These are phyloP conservation scores for Dallia pectoralis DNA, from an alignment of 2,797 vertebrate species.

Conservation along the genomic window DNA sequence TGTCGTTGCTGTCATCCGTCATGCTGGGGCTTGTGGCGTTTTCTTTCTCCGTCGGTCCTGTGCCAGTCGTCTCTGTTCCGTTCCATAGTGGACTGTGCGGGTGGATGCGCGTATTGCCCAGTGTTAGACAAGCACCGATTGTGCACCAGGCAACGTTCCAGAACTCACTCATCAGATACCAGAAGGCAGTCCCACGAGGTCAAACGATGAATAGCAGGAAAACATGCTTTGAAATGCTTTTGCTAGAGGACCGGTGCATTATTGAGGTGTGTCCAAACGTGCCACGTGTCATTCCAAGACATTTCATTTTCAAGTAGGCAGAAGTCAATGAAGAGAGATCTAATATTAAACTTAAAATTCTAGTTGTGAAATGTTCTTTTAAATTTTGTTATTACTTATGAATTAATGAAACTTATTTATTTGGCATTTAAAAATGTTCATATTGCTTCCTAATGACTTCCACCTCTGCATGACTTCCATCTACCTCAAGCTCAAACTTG, in stretches of 20 bases:
- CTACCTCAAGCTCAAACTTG: no score
- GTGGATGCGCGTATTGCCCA: constrained; percentile 54
- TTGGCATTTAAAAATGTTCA: no score
- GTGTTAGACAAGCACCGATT: constrained; percentile 53
- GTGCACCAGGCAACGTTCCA: constrained; percentile 66
- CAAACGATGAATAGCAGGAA: not conserved
- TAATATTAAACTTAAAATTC: no score
- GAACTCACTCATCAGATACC: constrained; percentile 67
- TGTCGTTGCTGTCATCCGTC: constrained; percentile 64
- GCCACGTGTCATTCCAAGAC: not conserved
- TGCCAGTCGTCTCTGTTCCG: constrained; percentile 61
- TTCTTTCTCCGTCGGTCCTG: constrained; percentile 56
- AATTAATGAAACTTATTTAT: no score
- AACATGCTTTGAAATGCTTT: not conserved
- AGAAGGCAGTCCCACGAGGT: constrained; percentile 38
- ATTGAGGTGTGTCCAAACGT: not conserved
- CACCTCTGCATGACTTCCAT: no score
- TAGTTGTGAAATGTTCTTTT: no score
- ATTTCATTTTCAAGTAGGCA: not conserved
- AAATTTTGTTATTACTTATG: no score
- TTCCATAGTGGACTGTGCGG: constrained; percentile 71
- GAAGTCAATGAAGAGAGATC: no score
- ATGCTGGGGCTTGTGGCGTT: constrained; percentile 53
- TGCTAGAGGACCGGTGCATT: not conserved
- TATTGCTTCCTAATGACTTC: no score